Base-by-base conservation (phyloP, 2,888 invertebrate genomes). In the Plebejus argus region DNA sequence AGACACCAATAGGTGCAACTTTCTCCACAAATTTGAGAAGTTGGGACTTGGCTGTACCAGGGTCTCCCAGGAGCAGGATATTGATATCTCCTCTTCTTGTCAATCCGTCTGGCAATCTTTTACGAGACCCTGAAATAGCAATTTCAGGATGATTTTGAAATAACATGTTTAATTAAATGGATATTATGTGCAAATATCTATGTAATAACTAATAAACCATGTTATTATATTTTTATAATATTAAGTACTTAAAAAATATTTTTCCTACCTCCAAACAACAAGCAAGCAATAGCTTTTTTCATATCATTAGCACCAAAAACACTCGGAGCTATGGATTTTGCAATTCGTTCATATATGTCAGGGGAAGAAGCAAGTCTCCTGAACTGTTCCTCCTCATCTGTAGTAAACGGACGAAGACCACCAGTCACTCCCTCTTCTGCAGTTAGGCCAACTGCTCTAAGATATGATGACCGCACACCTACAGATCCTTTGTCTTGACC, bases 21-120 rank as follows among this genome's bases (percentile, higher is more conserved):
- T 96, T 97, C 90, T 99, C 99, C 0, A 99, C 99, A 87, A 99
- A 99, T 92, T 99, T 99, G 12, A 99, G 93, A 78, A 99, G 93
- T 88, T 99, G 99, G 0, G 99, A 99, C 90, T 99, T 99, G n/a
- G 99, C 99, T 0, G 99, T 99, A 85, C 99, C 99, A 0, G 99
- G 99, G 94, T 99, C 99, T 70, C 99, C 99, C 45, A 99, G 94
- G 79, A 99, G 94, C 18, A 99, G 92, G 33, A 99, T 95, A 88
- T 99, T 99, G 81, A 99, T 99, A 88, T 99, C 99, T 3, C 99
- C 99, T 87, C 99, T 96, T 15, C 99, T 95, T 0, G 97, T 98
- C 78, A 99, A 92, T 1, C 99, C 99, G 91, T 99, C 99, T 0
- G 99, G 99, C 83, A 99, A 93, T 12, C 96, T 95, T 88, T 98